Percentiles rank a stretch among this genome's conserved stretches.
These are phyloP conservation scores for Trichacis sp. DNA, from an alignment of 2,888 invertebrate genomes.

Conservation along the genomic window DNA sequence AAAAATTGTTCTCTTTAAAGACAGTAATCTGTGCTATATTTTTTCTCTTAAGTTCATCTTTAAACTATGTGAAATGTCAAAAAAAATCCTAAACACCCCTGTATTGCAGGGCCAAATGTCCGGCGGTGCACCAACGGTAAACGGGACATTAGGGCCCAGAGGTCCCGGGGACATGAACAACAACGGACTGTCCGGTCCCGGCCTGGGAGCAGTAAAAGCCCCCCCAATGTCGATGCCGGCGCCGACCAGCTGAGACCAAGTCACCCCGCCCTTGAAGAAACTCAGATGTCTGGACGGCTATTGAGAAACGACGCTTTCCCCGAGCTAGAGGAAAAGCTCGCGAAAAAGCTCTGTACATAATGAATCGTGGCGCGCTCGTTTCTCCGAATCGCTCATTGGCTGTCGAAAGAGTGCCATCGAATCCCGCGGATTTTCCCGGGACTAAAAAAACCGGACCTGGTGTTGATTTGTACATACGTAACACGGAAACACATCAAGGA, in stretches of 20 bases:
- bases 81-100: too few relatives aligned
- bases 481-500: neutral
- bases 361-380: neutral
- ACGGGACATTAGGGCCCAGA: slow-evolving; percentile 61
- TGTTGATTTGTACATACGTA: slow-evolving; percentile 18
- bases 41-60: too few relatives aligned
- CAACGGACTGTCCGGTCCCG: slow-evolving; percentile 65
- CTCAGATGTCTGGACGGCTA: slow-evolving; percentile 67
- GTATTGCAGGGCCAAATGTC: slow-evolving; percentile 65
- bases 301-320: slow-evolving; percentile 54
- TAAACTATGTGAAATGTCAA: too few relatives aligned
- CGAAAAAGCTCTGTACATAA: neutral
- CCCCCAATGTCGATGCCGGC: slow-evolving; percentile 67
- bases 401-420: slow-evolving; percentile 5
- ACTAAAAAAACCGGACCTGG: slow-evolving; percentile 19
- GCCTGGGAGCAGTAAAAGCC: slow-evolving; percentile 63
- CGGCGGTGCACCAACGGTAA: slow-evolving; percentile 59
- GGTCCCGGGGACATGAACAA: slow-evolving; percentile 68
- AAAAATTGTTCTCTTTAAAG: too few relatives aligned
- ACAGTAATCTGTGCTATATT: too few relatives aligned
- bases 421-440: neutral
- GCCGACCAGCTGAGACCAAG: slow-evolving; percentile 68
- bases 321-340: too few relatives aligned
- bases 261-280: slow-evolving; percentile 64
- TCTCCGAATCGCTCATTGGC: slow-evolving; percentile 12